Base-by-base conservation (phyloP, 2,888 invertebrate species). In the Schizotus pectinicornis region DNA sequence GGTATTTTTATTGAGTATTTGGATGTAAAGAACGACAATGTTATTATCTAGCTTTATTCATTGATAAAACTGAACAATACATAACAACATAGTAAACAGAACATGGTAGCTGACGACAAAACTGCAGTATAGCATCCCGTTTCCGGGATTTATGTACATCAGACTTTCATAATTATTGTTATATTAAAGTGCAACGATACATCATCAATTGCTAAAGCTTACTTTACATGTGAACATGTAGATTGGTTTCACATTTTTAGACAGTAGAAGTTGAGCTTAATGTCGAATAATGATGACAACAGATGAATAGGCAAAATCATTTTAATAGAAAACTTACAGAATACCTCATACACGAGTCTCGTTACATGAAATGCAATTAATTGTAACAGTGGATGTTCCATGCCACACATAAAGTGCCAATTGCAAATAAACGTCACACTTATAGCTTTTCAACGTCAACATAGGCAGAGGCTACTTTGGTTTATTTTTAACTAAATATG, bases 401-500 rank as follows among this genome's bases (percentile, higher is more conserved):
- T 60, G 60, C 60, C 60, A 60, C 60, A 60, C 43, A 60, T 50
- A 51, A 60, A 56, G 60, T 60, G 60, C 60, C 60, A 56, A 49
- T 60, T 48, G 60, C 60, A 61, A 61, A 65, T 67, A 62, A 71
- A 74, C 67, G 68, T 74, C 73, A 76, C 77, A 77, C 73, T 74
- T 72, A 76, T 75, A 74, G 75, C 74, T 67, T 69, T 70, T 67
- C 62, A 72, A 73, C 70, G 71, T 69, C 62, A 74, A 75, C 73
- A 73, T 69, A 76, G 72, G 74, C 76, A 68, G 69, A 74, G 70
- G 73, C 74, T 75, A 74, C 70, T 71, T 72, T 69, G 65, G 64
- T 69, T 65, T 61, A 59, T 50, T 55, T 56, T 61, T 52, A 57
- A 59, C 66, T 61, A 65, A 67, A 64, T 63, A 56, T 55, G 57